Evolutionary conservation across 2,797 vertebrate genomes (phyloP).

Genomic region (Enteromius mattozi): DNA sequence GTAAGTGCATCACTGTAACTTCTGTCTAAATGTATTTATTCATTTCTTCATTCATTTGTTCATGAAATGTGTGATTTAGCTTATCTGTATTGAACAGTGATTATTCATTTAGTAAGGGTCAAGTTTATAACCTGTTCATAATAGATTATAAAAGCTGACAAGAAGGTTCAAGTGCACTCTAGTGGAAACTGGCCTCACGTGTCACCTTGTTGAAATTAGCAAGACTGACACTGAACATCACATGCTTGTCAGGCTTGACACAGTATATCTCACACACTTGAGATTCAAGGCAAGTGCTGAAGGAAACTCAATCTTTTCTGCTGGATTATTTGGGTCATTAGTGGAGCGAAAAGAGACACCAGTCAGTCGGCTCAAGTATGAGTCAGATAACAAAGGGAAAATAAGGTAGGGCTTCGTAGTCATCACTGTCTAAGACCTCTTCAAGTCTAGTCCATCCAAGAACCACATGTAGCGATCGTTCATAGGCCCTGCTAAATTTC

Average conservation of each 20-base stretch:
- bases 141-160: not conserved
- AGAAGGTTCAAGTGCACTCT: constrained; percentile 11
- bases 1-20: not conserved
- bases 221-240: constrained; percentile 36
- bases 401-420: constrained; percentile 47
- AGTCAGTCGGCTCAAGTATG: constrained; percentile 33
- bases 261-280: constrained; percentile 25
- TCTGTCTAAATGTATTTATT: not conserved
- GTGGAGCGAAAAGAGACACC: constrained; percentile 46
- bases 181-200: not conserved
- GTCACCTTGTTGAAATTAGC: constrained; percentile 12
- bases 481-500: constrained; percentile 5
- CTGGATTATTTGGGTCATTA: constrained; percentile 44
- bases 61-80: not conserved
- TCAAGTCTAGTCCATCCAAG: constrained; percentile 15
- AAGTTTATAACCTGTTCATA: not conserved
- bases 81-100: not conserved
- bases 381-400: constrained; percentile 66
- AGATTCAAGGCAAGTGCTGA: constrained; percentile 23
- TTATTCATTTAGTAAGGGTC: not conserved
- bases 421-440: not conserved
- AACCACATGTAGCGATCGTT: constrained; percentile 12
- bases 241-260: constrained; percentile 35
- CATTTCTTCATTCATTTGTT: not conserved
- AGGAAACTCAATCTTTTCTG: constrained; percentile 35